Conservation (phyloP, 2,113 vertebrate species). For the Hippopotamus amphibius region DNA sequence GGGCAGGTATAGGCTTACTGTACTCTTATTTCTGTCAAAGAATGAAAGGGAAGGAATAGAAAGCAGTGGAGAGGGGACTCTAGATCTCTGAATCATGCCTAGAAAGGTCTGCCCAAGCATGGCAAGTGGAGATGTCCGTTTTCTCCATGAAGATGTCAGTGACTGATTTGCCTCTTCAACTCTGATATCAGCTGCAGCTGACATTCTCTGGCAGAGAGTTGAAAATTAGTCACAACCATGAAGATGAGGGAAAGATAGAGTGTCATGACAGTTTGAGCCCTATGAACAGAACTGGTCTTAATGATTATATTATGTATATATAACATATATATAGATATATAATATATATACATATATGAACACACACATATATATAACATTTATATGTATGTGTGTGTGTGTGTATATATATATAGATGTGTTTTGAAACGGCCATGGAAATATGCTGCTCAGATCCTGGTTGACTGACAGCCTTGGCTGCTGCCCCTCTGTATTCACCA, state of each 20-base stretch:
- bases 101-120: neutral
- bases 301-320: neutral
- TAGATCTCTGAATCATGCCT: neutral
- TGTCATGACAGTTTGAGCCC: neutral
- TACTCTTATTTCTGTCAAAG: neutral
- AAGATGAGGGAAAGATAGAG: neutral
- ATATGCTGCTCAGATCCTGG: rapidly evolving
- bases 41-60: neutral
- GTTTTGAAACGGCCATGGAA: neutral
- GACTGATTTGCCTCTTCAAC: neutral
- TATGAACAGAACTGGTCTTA: neutral
- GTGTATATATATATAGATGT: neutral
- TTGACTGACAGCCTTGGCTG: neutral
- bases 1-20: neutral
- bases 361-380: neutral
- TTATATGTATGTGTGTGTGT: neutral
- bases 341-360: neutral
- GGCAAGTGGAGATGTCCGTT: neutral
- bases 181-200: neutral
- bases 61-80: neutral
- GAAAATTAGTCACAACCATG: neutral
- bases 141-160: neutral
- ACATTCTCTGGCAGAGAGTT: neutral
- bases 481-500: neutral
- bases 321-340: too few species aligned